These are phyloP conservation scores for Salvelinus namaycush DNA, from an alignment of 2,113 vertebrate genomes.

Conservation along the genomic window DNA sequence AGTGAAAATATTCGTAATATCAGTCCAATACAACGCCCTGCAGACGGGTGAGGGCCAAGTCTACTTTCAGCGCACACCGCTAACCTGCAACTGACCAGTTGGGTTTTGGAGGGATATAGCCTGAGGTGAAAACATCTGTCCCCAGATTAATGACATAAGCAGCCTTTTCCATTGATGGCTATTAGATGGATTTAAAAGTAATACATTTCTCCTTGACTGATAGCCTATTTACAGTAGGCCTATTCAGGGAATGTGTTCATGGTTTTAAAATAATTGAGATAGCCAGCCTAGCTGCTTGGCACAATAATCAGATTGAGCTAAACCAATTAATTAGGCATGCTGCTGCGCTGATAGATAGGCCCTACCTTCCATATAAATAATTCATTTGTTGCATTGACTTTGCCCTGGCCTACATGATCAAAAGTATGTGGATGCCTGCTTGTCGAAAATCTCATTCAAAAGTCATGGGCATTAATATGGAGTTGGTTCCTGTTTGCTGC, in stretches of 20 bases:
- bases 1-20: too few species aligned
- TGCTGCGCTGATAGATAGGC: neutral
- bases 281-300: neutral
- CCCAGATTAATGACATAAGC: neutral
- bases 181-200: too few species aligned
- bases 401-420: constrained; percentile 9
- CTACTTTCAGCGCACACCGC: neutral
- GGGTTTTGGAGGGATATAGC: neutral
- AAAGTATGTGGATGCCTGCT: too few species aligned
- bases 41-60: too few species aligned
- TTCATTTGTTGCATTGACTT: constrained; percentile 30
- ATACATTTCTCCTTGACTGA: neutral
- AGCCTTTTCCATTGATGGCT: too few species aligned
- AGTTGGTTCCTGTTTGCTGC: too few species aligned
- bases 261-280: neutral
- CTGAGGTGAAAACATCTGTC: neutral
- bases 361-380: constrained; percentile 37
- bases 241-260: neutral
- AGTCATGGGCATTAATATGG: too few species aligned
- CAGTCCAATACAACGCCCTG: too few species aligned
- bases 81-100: neutral
- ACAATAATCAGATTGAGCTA: neutral
- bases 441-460: too few species aligned
- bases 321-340: neutral
- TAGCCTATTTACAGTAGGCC: too few species aligned